Evolutionary conservation across 2,888 invertebrate species (phyloP).

Genomic region (Crematogaster levior): DNA sequence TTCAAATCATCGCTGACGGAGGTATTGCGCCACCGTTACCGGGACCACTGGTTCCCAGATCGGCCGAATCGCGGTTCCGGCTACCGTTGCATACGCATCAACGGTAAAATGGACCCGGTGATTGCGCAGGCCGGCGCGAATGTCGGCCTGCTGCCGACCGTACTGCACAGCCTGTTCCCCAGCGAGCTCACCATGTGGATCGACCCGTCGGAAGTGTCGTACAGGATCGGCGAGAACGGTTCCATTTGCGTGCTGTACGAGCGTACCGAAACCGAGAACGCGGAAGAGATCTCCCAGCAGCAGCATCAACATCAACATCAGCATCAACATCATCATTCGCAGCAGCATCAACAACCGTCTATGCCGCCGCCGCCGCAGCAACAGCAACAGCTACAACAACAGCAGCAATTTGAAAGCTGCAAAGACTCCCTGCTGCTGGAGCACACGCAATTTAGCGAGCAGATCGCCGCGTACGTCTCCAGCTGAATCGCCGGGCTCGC

Average conservation of each 20-base stretch:
- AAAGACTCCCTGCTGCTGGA: slow-evolving; percentile 83
- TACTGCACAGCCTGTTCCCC: slow-evolving; percentile 88
- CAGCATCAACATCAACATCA: slow-evolving; percentile 56
- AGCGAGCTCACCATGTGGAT: slow-evolving; percentile 92
- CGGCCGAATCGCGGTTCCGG: slow-evolving; percentile 90
- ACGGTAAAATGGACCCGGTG: slow-evolving; percentile 90
- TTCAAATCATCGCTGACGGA: slow-evolving; percentile 86
- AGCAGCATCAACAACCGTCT: slow-evolving; percentile 58
- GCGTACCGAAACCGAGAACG: slow-evolving; percentile 77
- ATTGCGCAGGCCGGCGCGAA: slow-evolving; percentile 89
- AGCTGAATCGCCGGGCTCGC: slow-evolving; percentile 78
- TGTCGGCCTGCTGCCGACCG: slow-evolving; percentile 88
- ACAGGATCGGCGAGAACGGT: slow-evolving; percentile 89
- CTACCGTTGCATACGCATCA: slow-evolving; percentile 90
- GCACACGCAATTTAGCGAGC: slow-evolving; percentile 84
- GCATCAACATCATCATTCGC: slow-evolving; percentile 58
- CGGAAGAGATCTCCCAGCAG: slow-evolving; percentile 72
- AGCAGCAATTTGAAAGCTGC: slow-evolving; percentile 84
- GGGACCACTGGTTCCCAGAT: slow-evolving; percentile 92
- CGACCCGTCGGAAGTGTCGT: slow-evolving; percentile 91
- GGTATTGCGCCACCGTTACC: slow-evolving; percentile 86
- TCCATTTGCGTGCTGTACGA: slow-evolving; percentile 88
- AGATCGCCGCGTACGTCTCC: slow-evolving; percentile 84
- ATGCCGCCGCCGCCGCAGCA: slow-evolving; percentile 71
- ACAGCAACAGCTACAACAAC: slow-evolving; percentile 72